Conservation (phyloP, 23 tunicate genomes). For the Ciona savignyi region DNA sequence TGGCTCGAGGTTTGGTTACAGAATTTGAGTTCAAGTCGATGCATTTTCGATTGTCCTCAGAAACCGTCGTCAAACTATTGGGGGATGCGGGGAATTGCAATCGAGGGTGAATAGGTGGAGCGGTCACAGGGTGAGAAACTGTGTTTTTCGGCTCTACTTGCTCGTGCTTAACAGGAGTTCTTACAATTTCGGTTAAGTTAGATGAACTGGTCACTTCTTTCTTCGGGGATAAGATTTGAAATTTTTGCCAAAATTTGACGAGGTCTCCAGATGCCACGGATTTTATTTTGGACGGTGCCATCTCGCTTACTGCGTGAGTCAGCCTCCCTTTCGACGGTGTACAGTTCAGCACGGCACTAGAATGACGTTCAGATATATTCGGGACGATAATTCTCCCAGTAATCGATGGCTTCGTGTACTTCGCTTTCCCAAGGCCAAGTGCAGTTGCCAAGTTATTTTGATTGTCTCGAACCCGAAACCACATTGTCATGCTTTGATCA, state of each 20-base stretch:
- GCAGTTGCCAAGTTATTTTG: constrained; percentile 18
- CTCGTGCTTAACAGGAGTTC: no score
- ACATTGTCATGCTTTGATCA: constrained; percentile 16
- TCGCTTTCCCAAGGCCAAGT: constrained; percentile 8
- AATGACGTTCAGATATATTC: constrained; percentile 11
- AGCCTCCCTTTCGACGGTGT: neutral
- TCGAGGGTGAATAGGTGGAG: neutral
- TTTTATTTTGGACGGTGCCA: neutral
- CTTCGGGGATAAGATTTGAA: neutral
- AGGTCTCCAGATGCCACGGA: neutral
- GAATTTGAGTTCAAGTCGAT: neutral
- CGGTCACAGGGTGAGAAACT: no score
- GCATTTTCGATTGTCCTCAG: no score
- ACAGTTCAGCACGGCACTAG: constrained; percentile 20
- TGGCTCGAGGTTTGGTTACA: neutral
- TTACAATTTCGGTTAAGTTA: no score
- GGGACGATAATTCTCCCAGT: neutral
- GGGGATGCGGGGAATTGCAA: neutral
- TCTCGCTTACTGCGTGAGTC: constrained; percentile 2
- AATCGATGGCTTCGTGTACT: neutral
- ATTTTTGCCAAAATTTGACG: neutral
- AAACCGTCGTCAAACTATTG: neutral
- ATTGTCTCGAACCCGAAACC: constrained; percentile 13
- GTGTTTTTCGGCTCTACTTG: neutral
- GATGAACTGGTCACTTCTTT: no score